phyloP scores from a whole-genome alignment of 1,140 invertebrate genomes.

The Archegozetes longisetosus region DNA sequence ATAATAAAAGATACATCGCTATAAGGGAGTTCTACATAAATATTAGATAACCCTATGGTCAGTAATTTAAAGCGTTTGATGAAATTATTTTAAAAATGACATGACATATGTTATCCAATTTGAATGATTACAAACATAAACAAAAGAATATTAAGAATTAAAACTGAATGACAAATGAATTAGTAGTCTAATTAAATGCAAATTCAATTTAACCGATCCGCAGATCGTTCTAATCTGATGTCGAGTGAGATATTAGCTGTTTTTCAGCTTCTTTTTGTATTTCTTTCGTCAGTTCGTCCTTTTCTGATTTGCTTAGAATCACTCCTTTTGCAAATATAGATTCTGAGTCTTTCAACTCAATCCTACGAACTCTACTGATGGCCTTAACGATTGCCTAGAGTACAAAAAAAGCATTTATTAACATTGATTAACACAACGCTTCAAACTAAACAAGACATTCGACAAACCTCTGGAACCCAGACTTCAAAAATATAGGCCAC shows the following conservation, averaged over 20 bases:
- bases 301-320: slow-evolving; percentile 5
- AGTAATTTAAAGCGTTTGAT: no score
- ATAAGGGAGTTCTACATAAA: no score
- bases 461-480: slow-evolving; percentile 17
- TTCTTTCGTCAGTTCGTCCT: slow-evolving; percentile 2
- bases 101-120: no score
- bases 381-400: slow-evolving; percentile 8
- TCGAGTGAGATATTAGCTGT: not conserved
- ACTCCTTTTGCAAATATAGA: slow-evolving; percentile 8
- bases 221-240: not conserved
- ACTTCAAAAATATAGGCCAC: slow-evolving; percentile 17
- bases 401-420: not conserved
- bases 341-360: slow-evolving; percentile 3
- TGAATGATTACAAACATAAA: no score
- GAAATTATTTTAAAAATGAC: no score
- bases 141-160: no score
- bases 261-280: slow-evolving; percentile 9
- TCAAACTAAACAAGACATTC: not conserved
- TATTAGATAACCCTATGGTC: no score
- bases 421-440: not conserved
- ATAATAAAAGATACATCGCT: no score
- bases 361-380: not conserved
- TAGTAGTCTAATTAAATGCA: no score
- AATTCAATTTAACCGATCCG: no score
- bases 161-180: no score